Percentiles rank a stretch among this genome's conserved stretches.
These are phyloP conservation scores for Andrena dorsata DNA, from an alignment of 2,888 invertebrate species.

Conservation along the genomic window DNA sequence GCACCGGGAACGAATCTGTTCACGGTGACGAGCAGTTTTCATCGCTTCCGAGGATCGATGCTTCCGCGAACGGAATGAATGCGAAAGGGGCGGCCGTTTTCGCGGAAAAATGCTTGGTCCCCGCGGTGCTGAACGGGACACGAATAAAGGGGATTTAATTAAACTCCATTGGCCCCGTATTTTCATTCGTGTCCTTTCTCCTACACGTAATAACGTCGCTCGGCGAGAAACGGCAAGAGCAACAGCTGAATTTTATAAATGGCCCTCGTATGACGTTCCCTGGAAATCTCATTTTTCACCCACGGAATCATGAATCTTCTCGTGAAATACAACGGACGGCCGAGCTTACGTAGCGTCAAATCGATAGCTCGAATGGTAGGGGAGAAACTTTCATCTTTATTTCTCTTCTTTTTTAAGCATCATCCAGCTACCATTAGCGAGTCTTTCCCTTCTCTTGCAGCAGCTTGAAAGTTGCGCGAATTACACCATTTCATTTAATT, in stretches of 20 bases:
- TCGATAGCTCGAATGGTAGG: slow-evolving; percentile 41
- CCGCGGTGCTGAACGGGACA: slow-evolving; percentile 6
- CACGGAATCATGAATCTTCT: slow-evolving; percentile 46
- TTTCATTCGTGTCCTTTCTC: neutral
- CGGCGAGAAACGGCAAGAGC: slow-evolving; percentile 7
- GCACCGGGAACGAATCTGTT: neutral
- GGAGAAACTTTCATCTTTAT: slow-evolving; percentile 22
- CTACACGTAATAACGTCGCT: neutral
- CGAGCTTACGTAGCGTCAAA: slow-evolving; percentile 18
- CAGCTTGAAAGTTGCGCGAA: slow-evolving; percentile 8
- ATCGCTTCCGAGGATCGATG: slow-evolving; percentile 1
- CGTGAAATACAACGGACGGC: neutral
- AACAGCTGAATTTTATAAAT: slow-evolving; percentile 61
- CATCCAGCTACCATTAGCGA: slow-evolving; percentile 35
- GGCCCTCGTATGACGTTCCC: slow-evolving; percentile 20
- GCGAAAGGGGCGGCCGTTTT: neutral
- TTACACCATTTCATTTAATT: neutral
- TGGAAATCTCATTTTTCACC: slow-evolving; percentile 56
- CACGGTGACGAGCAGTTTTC: neutral
- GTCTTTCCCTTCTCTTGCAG: slow-evolving; percentile 15
- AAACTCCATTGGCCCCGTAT: neutral
- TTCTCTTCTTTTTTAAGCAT: slow-evolving; percentile 26
- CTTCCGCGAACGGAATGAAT: neutral
- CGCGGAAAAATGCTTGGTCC: neutral
- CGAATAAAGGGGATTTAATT: slow-evolving; percentile 41